Base-by-base conservation (phyloP, 2,888 invertebrate species). In the Nemotelus pantherinus region DNA sequence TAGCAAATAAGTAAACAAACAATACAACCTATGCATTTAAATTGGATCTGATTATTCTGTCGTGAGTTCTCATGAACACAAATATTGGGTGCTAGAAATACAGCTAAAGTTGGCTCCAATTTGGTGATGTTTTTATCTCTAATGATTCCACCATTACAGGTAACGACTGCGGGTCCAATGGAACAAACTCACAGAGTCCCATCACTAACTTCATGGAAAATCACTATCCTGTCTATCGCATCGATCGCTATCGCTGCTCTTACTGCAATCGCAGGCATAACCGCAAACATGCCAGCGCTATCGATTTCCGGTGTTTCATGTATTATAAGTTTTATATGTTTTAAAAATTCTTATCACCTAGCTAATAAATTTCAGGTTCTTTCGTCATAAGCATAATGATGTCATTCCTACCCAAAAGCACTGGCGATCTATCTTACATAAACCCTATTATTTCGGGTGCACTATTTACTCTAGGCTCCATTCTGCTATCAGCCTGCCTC, bases 141-240 rank as follows among this genome's bases (percentile, higher is more conserved):
- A 25, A 25, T 25, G 25, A 25, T 71, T 57, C 44, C 43, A 43
- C 39, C 44, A 39, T 57, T 41, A 39, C 45, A 86, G 86, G 86
- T 87, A 0, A 87, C 88, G 47, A 87, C 87, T 2, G 86, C 88
- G 3, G 87, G 87, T 3, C 86, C 86, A 2, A 82, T 86, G 82
- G 87, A 88, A 79, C 84, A 85, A 50, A 84, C 83, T 58, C 82
- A 86, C 7, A 83, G 86, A 47, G 83, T 88, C 77, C 87, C 87
- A n/a, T 84, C 87, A 0, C 78, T 86, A 0, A 83, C 84, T 53
- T 85, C 88, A 0, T 87, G 87, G 87, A 82, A 85, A 44, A 84
- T 87, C 7, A 84, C 86, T 3, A 85, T 86, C 25, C 84, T 86
- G 45, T 84, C 85, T 2, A 83, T 87, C 39, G 74, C 83, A 43